Percentiles rank a stretch among this genome's conserved stretches.
Conservation (phyloP, 2,888 invertebrate species). For the Heteropelma amictum region DNA sequence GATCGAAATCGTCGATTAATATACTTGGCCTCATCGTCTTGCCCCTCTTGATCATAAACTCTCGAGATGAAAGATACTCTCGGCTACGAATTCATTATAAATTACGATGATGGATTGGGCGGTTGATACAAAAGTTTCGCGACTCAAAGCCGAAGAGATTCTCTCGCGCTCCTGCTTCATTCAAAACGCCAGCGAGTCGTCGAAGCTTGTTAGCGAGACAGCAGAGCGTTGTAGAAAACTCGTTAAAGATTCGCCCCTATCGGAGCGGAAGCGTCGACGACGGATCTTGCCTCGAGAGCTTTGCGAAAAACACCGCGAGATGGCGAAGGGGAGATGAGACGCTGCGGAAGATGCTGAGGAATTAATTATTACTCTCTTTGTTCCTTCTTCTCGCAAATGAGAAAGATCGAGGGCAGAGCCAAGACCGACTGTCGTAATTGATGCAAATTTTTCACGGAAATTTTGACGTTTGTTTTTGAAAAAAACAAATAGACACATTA, state of each 20-base stretch:
- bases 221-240: constrained; percentile 36
- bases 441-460: too few species aligned
- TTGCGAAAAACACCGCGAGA: not conserved
- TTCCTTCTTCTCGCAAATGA: constrained; percentile 12
- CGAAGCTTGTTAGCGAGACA: constrained; percentile 20
- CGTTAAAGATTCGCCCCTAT: constrained; percentile 49
- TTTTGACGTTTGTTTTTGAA: too few species aligned
- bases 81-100: constrained; percentile 52
- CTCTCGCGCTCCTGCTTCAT: constrained; percentile 17
- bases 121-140: constrained; percentile 44
- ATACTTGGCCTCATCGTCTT: constrained; percentile 8
- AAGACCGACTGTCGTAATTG: too few species aligned
- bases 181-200: constrained; percentile 43
- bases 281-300: not conserved
- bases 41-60: constrained; percentile 17
- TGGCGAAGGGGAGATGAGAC: not conserved
- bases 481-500: too few species aligned
- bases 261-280: not conserved
- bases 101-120: constrained; percentile 41
- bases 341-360: constrained; percentile 15
- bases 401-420: constrained; percentile 14
- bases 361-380: constrained; percentile 50
- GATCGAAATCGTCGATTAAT: constrained; percentile 12
- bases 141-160: constrained; percentile 19
- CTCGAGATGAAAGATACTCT: constrained; percentile 7